Evolutionary conservation across 2,113 vertebrate genomes (phyloP), one percentile per base, ranked within the genome.

Genomic region (Jaculus jaculus): DNA sequence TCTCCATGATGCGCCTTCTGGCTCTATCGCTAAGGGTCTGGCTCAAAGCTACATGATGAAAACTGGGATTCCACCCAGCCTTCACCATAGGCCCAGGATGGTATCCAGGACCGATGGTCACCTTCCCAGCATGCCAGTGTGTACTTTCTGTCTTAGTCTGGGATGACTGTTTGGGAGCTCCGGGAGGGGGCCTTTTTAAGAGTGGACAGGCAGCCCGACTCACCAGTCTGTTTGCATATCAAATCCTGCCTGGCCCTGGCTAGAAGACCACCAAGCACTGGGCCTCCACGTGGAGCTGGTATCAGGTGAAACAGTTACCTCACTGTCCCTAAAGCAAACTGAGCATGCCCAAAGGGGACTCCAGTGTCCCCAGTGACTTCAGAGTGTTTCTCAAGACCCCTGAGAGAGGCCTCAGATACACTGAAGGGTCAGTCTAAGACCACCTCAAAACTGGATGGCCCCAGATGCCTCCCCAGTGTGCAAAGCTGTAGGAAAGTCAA

Each of bases 191-290:
- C 54, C n/a, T 77, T 69, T 7, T 88, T 74, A 73, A 73, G 30
- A 54, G 73, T 30, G 28, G 75, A 37, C n/a, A 51, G 72, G 28
- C 77, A 78, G 75, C 15, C 21, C 3, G 1, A 66, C 68, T 72
- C 21, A 58, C 47, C 24, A 51, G 47, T 32, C 72, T 82, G 60
- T 61, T 65, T 81, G 89, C 73, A 94, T 75, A 63, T 65, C 8
- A 92, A 81, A 23, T 66, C 61, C 63, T 81, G 60, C 30, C 23
- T 24, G 23, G 51, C 34, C 68, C 66, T 63, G 1, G 9, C 24
- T 17, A 47, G 85, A 20, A 90, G 42, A 47, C 42, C 58, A 54
- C 7, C 32, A 51, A 30, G 42, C 32, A 51, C 47, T 20, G 3
- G 78, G 17, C 9, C 60, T 47, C 65, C 87, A 21, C 15, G 9